A percentile compares a stretch with the other conserved stretches of the same genome.
Conservation (phyloP, 1,140 invertebrate genomes). For the Wiebesia pumilae region DNA sequence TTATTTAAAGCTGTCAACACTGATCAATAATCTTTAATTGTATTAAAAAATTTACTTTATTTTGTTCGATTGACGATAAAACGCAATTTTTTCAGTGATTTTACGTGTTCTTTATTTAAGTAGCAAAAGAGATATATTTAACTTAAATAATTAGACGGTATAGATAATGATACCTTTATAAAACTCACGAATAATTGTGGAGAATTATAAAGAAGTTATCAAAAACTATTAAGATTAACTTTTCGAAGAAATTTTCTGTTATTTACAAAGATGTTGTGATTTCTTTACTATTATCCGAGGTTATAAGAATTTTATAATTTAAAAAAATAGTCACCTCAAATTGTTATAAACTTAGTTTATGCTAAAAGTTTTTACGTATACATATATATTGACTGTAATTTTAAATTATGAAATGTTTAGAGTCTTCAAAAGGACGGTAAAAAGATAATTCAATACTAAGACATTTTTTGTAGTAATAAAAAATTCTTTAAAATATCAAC, state of each 20-base stretch:
- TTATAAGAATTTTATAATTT: background rate
- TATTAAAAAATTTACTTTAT: no score
- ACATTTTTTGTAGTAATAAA: background rate
- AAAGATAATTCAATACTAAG: background rate
- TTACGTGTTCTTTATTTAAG: no score
- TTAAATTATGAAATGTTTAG: slow-evolving; percentile 1
- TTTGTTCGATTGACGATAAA: no score
- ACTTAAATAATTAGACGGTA: no score
- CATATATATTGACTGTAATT: background rate
- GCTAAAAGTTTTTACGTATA: background rate
- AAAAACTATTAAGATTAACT: no score
- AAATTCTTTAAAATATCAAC: slow-evolving; percentile 9
- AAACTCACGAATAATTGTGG: no score
- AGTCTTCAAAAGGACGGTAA: background rate
- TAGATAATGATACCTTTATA: no score
- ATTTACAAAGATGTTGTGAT: background rate
- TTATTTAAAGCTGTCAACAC: no score
- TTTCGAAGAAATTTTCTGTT: background rate
- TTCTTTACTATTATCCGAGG: background rate
- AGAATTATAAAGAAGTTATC: no score
- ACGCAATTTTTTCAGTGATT: no score
- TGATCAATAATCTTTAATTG: no score
- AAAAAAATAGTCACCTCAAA: background rate
- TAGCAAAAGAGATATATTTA: no score
- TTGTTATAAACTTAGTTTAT: slow-evolving; percentile 5